These are phyloP conservation scores for Xerus inauris DNA, from an alignment of 2,113 vertebrate genomes.

Conservation along the genomic window DNA sequence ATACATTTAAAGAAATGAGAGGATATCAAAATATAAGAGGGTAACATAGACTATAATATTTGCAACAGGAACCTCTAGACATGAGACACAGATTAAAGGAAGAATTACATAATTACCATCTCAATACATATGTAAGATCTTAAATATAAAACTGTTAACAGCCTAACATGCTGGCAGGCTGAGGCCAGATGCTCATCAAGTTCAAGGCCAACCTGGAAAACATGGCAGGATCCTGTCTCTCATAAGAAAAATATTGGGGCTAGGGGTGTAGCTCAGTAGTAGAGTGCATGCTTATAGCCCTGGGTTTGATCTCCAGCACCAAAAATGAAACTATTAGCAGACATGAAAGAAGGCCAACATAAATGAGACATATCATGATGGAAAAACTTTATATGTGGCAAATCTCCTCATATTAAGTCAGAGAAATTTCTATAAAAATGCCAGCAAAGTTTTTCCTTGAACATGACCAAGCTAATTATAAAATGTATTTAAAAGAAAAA, in stretches of 20 bases:
- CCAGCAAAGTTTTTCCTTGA: neutral
- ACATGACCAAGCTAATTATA: neutral
- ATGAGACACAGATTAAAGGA: neutral
- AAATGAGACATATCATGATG: neutral
- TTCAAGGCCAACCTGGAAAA: too few relatives aligned
- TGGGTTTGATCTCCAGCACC: neutral
- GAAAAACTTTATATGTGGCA: neutral
- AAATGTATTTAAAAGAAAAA: neutral
- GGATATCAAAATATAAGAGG: neutral
- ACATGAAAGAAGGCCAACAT: neutral
- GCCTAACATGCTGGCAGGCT: neutral
- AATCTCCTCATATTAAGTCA: neutral
- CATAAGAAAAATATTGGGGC: neutral
- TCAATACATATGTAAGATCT: neutral
- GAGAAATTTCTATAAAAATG: slow-evolving; percentile 34
- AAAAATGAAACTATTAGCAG: neutral
- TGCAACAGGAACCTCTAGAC: neutral
- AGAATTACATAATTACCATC: neutral
- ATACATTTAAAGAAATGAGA: slow-evolving; percentile 4
- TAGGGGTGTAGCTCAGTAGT: neutral
- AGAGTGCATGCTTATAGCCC: too few relatives aligned
- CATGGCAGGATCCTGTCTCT: neutral
- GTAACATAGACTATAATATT: neutral
- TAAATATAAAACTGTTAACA: neutral
- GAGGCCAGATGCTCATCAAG: too few relatives aligned